These are phyloP conservation scores for Fulica atra DNA, from an alignment of 2,113 vertebrate species.

Conservation along the genomic window DNA sequence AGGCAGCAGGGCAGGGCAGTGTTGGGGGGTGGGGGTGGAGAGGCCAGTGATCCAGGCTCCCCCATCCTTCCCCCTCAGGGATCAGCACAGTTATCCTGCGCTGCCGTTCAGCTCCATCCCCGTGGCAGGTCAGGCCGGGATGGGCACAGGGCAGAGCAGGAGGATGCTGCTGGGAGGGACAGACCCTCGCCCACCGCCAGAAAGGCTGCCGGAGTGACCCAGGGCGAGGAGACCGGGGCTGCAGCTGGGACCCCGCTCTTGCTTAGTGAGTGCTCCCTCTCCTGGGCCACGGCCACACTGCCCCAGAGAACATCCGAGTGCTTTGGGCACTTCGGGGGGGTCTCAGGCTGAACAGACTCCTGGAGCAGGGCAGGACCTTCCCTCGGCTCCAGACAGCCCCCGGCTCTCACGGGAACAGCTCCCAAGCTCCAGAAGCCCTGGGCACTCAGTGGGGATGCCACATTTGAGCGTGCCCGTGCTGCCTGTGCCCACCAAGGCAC, in stretches of 20 bases:
- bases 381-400: accelerated
- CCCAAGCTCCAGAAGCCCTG: neutral
- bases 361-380: accelerated
- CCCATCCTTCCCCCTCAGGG: neutral
- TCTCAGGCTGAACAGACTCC: neutral
- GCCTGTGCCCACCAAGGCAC: neutral
- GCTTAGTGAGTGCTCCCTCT: neutral
- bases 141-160: neutral
- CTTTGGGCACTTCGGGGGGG: neutral
- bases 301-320: neutral
- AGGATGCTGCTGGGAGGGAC: accelerated
- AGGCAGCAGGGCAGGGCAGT: neutral
- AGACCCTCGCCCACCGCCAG: neutral
- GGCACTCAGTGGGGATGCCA: accelerated
- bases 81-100: neutral
- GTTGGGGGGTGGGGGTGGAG: too few relatives aligned
- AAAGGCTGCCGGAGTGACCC: neutral
- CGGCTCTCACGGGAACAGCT: neutral
- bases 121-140: neutral
- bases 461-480: neutral
- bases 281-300: neutral
- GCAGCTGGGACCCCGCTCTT: neutral
- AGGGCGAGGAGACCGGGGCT: too few relatives aligned
- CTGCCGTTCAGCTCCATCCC: neutral
- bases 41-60: neutral